phyloP scores from a whole-genome alignment of 2,888 invertebrate genomes.

The Belgica antarctica region DNA sequence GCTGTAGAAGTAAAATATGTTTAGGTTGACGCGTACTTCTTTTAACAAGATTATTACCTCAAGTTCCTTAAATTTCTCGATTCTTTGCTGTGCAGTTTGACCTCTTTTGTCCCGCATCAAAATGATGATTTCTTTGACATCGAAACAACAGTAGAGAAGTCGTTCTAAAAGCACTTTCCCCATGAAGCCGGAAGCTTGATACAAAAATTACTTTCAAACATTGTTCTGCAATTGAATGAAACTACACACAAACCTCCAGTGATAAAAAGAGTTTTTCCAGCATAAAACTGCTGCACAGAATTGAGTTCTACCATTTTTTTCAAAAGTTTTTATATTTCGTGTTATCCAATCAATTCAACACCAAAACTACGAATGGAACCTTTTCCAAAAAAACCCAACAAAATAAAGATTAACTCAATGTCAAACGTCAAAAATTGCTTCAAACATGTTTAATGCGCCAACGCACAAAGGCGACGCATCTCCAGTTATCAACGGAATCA shows the following conservation, averaged over 20 bases:
- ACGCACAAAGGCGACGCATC: too few relatives aligned
- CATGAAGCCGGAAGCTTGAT: conserved; percentile 60
- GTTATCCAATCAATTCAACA: too few relatives aligned
- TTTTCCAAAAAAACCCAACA: too few relatives aligned
- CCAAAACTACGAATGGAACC: too few relatives aligned
- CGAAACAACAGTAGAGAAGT: conserved; percentile 64
- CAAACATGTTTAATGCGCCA: too few relatives aligned
- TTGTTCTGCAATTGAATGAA: neutral
- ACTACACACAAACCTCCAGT: conserved; percentile 57
- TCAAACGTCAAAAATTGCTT: too few relatives aligned
- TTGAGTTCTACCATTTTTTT: too few relatives aligned
- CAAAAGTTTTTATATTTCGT: too few relatives aligned
- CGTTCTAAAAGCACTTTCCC: conserved; percentile 64
- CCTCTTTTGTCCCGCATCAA: conserved; percentile 66
- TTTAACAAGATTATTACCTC: conserved; percentile 56
- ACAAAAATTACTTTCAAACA: neutral
- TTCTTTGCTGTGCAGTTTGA: conserved; percentile 62
- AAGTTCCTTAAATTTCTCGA: conserved; percentile 69
- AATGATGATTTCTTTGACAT: conserved; percentile 63
- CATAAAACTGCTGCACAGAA: conserved; percentile 61
- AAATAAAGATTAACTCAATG: too few relatives aligned
- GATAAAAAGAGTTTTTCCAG: conserved; percentile 61
- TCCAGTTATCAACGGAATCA: too few relatives aligned
- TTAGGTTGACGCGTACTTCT: neutral
- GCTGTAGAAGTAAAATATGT: neutral